Conservation (phyloP, 2,113 vertebrate genomes). For the Chaenocephalus aceratus region DNA sequence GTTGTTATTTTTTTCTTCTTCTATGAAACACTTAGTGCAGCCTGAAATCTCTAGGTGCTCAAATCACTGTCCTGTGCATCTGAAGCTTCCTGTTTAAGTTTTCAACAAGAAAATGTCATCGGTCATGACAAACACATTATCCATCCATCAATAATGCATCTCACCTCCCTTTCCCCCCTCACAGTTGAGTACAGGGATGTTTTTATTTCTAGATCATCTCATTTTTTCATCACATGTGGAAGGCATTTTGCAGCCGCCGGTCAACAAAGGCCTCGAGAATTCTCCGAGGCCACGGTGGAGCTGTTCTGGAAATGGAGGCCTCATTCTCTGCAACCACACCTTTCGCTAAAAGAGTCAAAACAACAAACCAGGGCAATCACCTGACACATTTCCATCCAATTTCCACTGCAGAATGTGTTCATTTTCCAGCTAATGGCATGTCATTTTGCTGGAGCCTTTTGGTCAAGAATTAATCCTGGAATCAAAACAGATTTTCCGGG, state of each 20-base stretch:
- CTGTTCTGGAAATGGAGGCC: conserved; percentile 88
- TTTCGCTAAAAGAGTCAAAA: conserved; percentile 89
- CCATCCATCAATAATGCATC: conserved; percentile 93
- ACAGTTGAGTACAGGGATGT: conserved; percentile 72
- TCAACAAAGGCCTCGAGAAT: conserved; percentile 94
- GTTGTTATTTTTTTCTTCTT: background rate
- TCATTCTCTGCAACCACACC: conserved; percentile 90
- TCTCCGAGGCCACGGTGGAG: conserved; percentile 90
- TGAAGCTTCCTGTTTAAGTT: conserved; percentile 76
- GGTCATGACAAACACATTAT: conserved; percentile 90
- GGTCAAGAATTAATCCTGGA: conserved; percentile 99
- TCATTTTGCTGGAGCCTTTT: conserved; percentile 98
- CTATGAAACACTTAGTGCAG: conserved; percentile 17
- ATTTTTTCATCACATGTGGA: conserved; percentile 90
- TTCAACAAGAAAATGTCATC: conserved; percentile 78
- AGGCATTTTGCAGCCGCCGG: conserved; percentile 92
- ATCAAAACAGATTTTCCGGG: conserved; percentile 99
- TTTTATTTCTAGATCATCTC: conserved; percentile 92
- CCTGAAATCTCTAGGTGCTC: conserved; percentile 27
- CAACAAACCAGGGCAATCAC: conserved; percentile 96
- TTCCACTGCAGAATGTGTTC: conserved; percentile 99
- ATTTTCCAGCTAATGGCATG: conserved; percentile 99
- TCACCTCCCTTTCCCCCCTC: conserved; percentile 59
- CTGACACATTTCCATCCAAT: conserved; percentile 99
- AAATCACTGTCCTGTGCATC: conserved; percentile 58